A percentile compares a stretch with the other conserved stretches of the same genome.
Conservation (phyloP, 2,888 invertebrate species). For the Conops quadrifasciatus region DNA sequence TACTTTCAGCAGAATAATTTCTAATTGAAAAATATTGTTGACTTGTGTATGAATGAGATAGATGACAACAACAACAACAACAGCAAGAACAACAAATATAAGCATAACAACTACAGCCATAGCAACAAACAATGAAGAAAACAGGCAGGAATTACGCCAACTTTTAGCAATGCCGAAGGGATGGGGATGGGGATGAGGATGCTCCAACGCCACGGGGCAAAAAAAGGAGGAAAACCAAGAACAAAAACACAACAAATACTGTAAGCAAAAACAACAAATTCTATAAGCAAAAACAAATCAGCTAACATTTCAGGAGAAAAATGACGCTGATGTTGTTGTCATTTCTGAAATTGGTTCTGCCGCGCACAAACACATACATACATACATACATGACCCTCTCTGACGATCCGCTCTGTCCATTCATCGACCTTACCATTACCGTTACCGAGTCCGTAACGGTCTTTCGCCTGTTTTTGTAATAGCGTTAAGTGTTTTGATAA, state of each 20-base stretch:
- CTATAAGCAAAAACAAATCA: neutral
- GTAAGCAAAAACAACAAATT: neutral
- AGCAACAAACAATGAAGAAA: slow-evolving; percentile 37
- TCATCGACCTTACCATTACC: neutral
- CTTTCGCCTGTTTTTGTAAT: neutral
- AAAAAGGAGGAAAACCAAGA: no score
- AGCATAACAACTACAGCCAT: slow-evolving; percentile 37
- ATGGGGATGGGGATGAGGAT: neutral
- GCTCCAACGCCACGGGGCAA: no score
- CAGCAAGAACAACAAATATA: slow-evolving; percentile 43
- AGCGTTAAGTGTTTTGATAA: neutral
- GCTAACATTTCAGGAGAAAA: slow-evolving; percentile 44
- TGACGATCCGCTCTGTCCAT: neutral
- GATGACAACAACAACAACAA: slow-evolving; percentile 40
- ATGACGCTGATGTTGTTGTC: slow-evolving; percentile 54
- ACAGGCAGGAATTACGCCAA: slow-evolving; percentile 17
- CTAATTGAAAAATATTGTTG: slow-evolving; percentile 67
- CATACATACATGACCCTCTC: neutral
- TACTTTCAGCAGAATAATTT: slow-evolving; percentile 66
- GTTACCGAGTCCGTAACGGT: neutral
- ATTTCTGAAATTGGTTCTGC: slow-evolving; percentile 50
- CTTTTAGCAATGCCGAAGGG: neutral
- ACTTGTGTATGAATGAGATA: slow-evolving; percentile 47
- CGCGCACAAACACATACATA: slow-evolving; percentile 3
- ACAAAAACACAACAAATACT: no score